These are phyloP conservation scores for Tricholaema leucomelas DNA, from an alignment of 2,113 vertebrate species.

Conservation along the genomic window DNA sequence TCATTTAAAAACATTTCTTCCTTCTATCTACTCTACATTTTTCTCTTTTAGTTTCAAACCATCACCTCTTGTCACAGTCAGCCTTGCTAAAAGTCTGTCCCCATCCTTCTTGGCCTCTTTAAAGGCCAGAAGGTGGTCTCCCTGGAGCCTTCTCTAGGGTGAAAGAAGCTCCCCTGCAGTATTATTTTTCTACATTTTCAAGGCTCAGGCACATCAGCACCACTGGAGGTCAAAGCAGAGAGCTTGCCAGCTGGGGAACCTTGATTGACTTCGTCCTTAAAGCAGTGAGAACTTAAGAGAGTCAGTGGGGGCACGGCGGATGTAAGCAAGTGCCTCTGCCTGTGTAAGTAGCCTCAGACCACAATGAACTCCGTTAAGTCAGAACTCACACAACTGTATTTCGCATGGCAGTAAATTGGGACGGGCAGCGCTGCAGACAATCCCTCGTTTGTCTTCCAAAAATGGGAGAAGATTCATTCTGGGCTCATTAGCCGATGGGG, in stretches of 20 bases:
- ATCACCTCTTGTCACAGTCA: too few species aligned
- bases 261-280: not conserved
- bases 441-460: not conserved
- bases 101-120: too few species aligned
- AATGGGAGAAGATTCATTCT: not conserved
- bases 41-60: too few species aligned
- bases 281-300: not conserved
- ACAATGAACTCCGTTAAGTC: not conserved
- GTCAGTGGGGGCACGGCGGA: not conserved
- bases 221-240: not conserved
- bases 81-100: too few species aligned
- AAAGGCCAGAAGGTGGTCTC: too few species aligned
- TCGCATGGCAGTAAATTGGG: not conserved
- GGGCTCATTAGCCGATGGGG: conserved; percentile 17
- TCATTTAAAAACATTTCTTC: too few species aligned
- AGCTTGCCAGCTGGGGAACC: not conserved
- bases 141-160: too few species aligned
- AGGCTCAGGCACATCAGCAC: not conserved
- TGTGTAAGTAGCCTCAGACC: not conserved
- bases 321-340: not conserved
- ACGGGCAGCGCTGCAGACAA: not conserved
- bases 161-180: not conserved
- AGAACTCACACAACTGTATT: conserved; percentile 6
- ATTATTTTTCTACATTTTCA: not conserved
- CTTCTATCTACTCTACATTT: too few species aligned